A percentile compares a stretch with the other conserved stretches of the same genome.
Conservation (phyloP, 2,113 vertebrate genomes). For the Ploceus nigricollis region DNA sequence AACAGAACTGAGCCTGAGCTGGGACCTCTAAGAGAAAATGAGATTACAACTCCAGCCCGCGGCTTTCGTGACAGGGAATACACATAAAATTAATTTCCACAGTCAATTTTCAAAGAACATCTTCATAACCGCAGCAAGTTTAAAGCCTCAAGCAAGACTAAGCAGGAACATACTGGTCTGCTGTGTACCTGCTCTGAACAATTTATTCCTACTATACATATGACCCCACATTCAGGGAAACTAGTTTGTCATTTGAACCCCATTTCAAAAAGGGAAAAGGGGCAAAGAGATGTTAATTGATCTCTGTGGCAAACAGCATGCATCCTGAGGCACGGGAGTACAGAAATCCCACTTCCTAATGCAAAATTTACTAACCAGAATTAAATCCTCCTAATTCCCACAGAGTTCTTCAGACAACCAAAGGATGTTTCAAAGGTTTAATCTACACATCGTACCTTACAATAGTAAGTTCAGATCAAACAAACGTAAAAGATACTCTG, state of each 20-base stretch:
- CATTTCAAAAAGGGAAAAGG: background rate
- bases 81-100: background rate
- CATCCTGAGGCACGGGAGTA: background rate
- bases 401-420: background rate
- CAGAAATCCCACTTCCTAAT: background rate
- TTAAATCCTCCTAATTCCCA: background rate
- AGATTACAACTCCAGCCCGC: background rate
- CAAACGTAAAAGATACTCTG: background rate
- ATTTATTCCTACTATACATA: background rate
- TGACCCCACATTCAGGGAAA: background rate
- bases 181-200: background rate
- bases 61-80: background rate
- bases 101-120: background rate
- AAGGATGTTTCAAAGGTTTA: background rate
- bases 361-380: background rate
- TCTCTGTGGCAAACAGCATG: background rate
- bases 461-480: background rate
- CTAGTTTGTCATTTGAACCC: background rate
- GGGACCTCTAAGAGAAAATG: background rate
- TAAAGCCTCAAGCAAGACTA: background rate
- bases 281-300: background rate
- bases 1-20: background rate
- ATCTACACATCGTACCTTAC: background rate
- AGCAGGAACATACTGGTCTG: background rate
- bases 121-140: background rate